phyloP scores from a whole-genome alignment of 2,888 invertebrate species.

The Seira sanloemensis region DNA sequence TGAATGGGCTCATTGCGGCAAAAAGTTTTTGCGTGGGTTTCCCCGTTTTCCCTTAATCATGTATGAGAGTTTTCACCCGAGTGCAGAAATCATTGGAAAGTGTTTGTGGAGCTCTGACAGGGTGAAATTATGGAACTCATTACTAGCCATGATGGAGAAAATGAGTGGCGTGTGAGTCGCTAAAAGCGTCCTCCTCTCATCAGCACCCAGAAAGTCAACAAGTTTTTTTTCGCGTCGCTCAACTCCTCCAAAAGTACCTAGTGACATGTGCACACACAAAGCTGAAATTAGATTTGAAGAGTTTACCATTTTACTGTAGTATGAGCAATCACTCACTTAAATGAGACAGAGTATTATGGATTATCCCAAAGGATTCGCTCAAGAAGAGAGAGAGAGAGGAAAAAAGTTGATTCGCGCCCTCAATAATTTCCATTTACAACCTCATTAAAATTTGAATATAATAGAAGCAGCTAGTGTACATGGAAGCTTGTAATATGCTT shows the following conservation, averaged over 20 bases:
- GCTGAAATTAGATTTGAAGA: not conserved
- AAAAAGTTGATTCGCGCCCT: not conserved
- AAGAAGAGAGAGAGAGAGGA: not conserved
- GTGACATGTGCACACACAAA: not conserved
- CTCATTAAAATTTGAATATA: not conserved
- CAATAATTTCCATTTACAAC: not conserved
- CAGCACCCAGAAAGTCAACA: too few relatives aligned
- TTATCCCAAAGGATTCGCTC: not conserved
- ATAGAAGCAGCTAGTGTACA: too few relatives aligned
- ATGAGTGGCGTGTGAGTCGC: not conserved
- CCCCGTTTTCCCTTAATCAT: too few relatives aligned
- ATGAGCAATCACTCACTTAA: not conserved
- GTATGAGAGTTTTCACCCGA: not conserved
- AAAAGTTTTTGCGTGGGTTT: too few relatives aligned
- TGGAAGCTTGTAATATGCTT: not conserved
- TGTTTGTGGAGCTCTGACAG: not conserved
- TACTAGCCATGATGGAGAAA: not conserved
- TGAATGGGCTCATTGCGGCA: too few relatives aligned
- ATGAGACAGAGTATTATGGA: not conserved
- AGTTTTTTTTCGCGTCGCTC: not conserved
- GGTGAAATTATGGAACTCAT: constrained; percentile 9
- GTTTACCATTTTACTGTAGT: not conserved
- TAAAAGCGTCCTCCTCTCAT: too few relatives aligned
- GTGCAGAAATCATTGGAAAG: not conserved
- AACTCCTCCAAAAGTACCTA: not conserved